These are phyloP conservation scores for Papilio elwesi DNA, from an alignment of 2,888 invertebrate species.

Conservation along the genomic window DNA sequence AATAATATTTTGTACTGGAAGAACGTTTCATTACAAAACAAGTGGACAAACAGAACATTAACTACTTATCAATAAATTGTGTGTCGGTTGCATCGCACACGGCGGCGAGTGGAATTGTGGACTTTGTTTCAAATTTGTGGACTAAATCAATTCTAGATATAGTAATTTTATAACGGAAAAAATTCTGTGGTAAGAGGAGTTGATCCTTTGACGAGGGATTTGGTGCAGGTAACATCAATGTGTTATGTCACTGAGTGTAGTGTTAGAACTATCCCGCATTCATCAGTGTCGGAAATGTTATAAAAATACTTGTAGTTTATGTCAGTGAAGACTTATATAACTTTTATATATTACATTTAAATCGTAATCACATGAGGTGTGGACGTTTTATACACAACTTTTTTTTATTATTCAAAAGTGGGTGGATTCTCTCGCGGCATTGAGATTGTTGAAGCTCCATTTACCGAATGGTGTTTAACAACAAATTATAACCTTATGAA, in stretches of 20 bases:
- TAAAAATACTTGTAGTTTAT: constrained; percentile 56
- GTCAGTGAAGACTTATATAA: constrained; percentile 70
- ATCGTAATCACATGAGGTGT: constrained; percentile 77
- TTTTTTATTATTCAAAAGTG: constrained; percentile 74
- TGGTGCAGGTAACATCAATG: constrained; percentile 70
- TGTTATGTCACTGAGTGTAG: constrained; percentile 67
- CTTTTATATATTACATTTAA: constrained; percentile 77
- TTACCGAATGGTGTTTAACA: constrained; percentile 30
- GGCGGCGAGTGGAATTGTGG: constrained; percentile 77
- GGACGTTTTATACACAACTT: constrained; percentile 77
- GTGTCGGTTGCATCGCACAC: constrained; percentile 61
- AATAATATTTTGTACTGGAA: constrained; percentile 80
- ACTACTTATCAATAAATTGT: constrained; percentile 67
- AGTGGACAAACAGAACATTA: constrained; percentile 82
- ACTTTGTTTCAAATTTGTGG: constrained; percentile 84
- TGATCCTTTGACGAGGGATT: constrained; percentile 76
- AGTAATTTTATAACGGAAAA: constrained; percentile 81
- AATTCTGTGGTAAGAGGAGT: constrained; percentile 83
- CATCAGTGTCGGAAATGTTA: constrained; percentile 62
- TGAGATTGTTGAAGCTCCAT: constrained; percentile 54
- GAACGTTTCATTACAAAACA: constrained; percentile 78
- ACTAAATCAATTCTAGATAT: constrained; percentile 75
- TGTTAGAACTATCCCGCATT: constrained; percentile 61
- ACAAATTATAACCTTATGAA: constrained; percentile 17
- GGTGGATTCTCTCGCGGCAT: constrained; percentile 81